These are phyloP conservation scores for Trypoxylon attenuatum DNA, from an alignment of 2,888 invertebrate species.

Conservation along the genomic window DNA sequence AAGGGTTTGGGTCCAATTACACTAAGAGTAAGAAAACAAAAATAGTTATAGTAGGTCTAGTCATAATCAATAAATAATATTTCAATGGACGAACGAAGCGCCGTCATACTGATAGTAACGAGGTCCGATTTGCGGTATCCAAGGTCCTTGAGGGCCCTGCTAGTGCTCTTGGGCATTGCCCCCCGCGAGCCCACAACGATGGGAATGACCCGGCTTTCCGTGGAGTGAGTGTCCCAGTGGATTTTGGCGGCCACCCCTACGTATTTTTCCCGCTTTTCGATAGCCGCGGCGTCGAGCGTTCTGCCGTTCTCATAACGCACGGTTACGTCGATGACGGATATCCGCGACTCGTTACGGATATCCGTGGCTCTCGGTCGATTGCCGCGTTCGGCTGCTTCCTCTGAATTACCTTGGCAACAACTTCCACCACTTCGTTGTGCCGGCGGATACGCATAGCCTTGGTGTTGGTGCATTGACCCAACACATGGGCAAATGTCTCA, in stretches of 20 bases:
- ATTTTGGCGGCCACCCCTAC: too few relatives aligned
- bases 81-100: neutral
- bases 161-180: neutral
- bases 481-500: constrained; percentile 3
- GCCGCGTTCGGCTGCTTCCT: neutral
- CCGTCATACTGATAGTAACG: neutral
- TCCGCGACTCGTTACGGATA: constrained; percentile 6
- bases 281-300: neutral
- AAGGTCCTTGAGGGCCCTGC: neutral
- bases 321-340: constrained; percentile 17
- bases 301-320: constrained; percentile 19
- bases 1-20: too few relatives aligned
- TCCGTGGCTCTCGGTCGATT: neutral
- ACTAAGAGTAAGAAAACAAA: too few relatives aligned
- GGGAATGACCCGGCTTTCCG: neutral
- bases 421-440: constrained; percentile 6
- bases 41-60: too few relatives aligned
- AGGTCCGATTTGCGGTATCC: neutral
- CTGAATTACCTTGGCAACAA: neutral
- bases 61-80: neutral
- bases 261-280: constrained; percentile 11
- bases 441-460: neutral
- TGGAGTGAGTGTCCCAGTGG: neutral
- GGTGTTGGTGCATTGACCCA: neutral
- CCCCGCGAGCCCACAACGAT: constrained; percentile 21